Base-by-base conservation (phyloP, 2,797 vertebrate genomes). In the Pangasius sanitwongsei region DNA sequence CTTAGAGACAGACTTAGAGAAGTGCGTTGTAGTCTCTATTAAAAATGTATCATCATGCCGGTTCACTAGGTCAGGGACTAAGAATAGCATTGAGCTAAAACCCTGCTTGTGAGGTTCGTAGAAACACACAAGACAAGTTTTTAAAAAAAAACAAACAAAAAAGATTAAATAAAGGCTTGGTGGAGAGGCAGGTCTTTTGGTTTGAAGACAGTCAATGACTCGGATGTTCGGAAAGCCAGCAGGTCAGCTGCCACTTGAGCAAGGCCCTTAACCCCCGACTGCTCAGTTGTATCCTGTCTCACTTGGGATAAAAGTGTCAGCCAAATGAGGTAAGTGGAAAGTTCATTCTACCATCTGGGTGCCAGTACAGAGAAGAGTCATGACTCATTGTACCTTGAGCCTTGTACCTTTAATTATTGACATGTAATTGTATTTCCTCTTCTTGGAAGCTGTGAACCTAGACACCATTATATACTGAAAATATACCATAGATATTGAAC, bases 331-430 rank as follows among this genome's bases (percentile, higher is more conserved):
- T 53, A 67, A 84, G 65, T 34, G 37, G 31, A 67, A 77, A 78
- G 50, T 50, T 65, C 28, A 31, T 53, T 78, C 18, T 37, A 69
- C 83, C 65, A 69, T 44, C 83, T 85, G 63, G 59, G 48, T 53
- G 65, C 65, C 18, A 20, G 18, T 23, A 85, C n/a, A 20, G 63
- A 85, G 65, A 55, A 53, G 28, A 84, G n/a, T 70, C n/a, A 8
- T 85, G 83, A 70, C 83, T 85, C 83, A 85, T 69, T 85, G 83
- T 85, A 34, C 44, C 44, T 41, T 85, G 65, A 85, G 48, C n/a
- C 44, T 70, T 53, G n/a, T 70, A 53, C n/a, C 65, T 37, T 85
- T 70, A 85, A 85, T 85, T 70, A 85, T 70, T 85, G 83, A 85
- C 83, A 85, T 70, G 44, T 34, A 55, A 23, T 70, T 55, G 18